Evolutionary conservation across 2,888 invertebrate genomes (phyloP), one percentile per base, ranked within the genome.

Genomic region (Athrips mouffetella): DNA sequence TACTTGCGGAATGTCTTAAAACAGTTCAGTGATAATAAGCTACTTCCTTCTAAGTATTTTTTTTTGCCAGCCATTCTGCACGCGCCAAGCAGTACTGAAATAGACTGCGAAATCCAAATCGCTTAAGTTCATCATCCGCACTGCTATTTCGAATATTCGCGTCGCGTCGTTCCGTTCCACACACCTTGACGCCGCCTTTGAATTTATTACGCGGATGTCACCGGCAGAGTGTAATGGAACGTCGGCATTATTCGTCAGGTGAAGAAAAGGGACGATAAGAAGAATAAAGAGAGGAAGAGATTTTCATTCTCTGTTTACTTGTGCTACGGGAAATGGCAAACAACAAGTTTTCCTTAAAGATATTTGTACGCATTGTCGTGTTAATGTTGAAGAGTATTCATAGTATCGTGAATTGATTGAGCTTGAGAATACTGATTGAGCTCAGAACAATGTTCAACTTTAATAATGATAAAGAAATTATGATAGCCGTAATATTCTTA

Each of bases 51-150:
- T 47, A 13, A 44, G 44, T 48, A 40, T 49, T 51, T 42, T 49
- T 51, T 51, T 51, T 49, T 42, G 37, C 44, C 42, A 44, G 41
- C 50, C 51, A 56, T 37, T 21, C 37, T 11, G 49, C 50, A 53
- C 49, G 18, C 42, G 55, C 47, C 54, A 33, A 55, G 51, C 52
- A 51, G 37, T 53, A 64, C 65, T 78, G 73, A 80, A 82, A 82
- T 81, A 80, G 76, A 73, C 62, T 13, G 59, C 64, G 33, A 70
- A 77, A 76, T 76, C 76, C 79, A 77, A 81, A 80, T 74, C 73
- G 68, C 60, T 59, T 65, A 78, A 73, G 80, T 80, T 83, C 82
- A 80, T 81, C 76, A 81, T 74, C 79, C 79, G 70, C 65, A 52
- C 52, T 49, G 73, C 71, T 74, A 82, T 82, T 76, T 64, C 62